Conservation (phyloP, 2,888 invertebrate species). For the Cerastis leucographa region DNA sequence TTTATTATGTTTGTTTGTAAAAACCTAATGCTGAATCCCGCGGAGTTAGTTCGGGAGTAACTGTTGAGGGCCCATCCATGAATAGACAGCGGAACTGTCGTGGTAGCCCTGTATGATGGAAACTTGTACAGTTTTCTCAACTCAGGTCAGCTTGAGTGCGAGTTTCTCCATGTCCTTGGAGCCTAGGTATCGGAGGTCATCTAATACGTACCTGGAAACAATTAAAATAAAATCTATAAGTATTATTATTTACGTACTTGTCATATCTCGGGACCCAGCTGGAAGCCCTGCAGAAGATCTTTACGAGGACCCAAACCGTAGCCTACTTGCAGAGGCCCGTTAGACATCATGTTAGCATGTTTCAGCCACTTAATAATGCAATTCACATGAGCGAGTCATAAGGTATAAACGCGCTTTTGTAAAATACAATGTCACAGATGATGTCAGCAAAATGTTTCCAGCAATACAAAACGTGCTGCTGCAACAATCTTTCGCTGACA, state of each 20-base stretch:
- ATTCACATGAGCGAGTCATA: background rate
- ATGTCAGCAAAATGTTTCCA: no score
- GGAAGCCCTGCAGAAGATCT: background rate
- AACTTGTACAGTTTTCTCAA: conserved; percentile 23
- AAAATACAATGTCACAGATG: background rate
- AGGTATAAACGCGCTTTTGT: background rate
- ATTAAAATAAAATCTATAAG: background rate
- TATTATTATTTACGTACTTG: background rate
- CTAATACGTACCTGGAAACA: conserved; percentile 92
- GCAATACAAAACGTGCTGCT: no score
- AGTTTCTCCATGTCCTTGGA: conserved; percentile 72
- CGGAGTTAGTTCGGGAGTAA: background rate
- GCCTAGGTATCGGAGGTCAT: conserved; percentile 90
- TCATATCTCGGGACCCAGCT: background rate
- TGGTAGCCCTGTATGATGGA: conserved; percentile 11
- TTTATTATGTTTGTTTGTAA: conserved; percentile 8
- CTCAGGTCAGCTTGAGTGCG: conserved; percentile 73
- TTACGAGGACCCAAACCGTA: background rate
- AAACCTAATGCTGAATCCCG: background rate
- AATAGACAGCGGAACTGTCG: conserved; percentile 7
- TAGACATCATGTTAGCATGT: no score
- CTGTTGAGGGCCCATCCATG: conserved; percentile 16
- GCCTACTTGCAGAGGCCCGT: background rate
- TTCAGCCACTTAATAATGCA: background rate
- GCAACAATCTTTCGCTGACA: no score